Percentiles rank a stretch among this genome's conserved stretches.
phyloP scores from a whole-genome alignment of 2,113 vertebrate genomes.

The Phalacrocorax brasilianus region DNA sequence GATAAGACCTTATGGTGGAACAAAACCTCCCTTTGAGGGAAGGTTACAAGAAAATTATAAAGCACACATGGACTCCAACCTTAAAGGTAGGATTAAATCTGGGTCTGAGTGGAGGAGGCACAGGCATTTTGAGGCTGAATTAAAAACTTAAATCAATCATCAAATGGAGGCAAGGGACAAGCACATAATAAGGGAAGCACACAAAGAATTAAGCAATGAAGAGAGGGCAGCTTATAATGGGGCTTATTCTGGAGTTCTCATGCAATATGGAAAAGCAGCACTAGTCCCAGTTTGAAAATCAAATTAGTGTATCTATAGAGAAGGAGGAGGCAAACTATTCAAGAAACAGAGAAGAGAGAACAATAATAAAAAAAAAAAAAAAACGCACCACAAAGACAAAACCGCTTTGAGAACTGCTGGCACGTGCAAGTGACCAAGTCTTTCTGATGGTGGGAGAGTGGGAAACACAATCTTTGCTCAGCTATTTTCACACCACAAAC shows the following conservation, averaged over 20 bases:
- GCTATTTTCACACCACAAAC: background rate
- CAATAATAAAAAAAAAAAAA: background rate
- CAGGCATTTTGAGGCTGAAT: background rate
- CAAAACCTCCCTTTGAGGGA: conserved; percentile 38
- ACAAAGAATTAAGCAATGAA: background rate
- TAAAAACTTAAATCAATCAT: conserved; percentile 16
- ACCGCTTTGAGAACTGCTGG: background rate
- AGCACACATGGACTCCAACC: background rate
- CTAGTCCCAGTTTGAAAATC: background rate
- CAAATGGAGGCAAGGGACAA: background rate
- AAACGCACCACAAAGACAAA: too few species aligned
- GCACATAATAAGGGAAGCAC: background rate
- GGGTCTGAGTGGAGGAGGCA: background rate
- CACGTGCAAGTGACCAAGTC: background rate
- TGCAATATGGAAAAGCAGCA: background rate
- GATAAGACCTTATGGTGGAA: background rate
- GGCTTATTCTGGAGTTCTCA: background rate
- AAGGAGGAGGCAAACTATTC: background rate
- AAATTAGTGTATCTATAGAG: background rate
- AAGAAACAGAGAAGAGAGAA: background rate
- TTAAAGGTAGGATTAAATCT: conserved; percentile 6
- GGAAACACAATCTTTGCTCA: background rate
- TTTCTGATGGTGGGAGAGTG: background rate
- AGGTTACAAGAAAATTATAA: conserved; percentile 30
- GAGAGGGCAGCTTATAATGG: background rate